These are phyloP conservation scores for Poecilia gillii DNA, from an alignment of 2,797 vertebrate species.

Conservation along the genomic window DNA sequence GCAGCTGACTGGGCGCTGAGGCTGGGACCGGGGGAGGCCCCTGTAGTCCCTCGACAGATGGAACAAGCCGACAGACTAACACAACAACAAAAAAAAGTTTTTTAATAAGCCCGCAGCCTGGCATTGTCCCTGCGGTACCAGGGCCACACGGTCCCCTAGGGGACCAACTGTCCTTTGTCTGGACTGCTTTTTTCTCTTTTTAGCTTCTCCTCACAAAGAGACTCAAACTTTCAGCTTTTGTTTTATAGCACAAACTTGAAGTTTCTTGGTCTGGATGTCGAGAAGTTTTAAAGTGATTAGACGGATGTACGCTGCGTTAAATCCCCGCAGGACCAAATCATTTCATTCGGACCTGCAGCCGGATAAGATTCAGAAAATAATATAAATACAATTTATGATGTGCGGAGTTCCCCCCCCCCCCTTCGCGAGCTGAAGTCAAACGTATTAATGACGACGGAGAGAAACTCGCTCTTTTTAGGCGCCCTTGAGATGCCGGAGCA, in stretches of 20 bases:
- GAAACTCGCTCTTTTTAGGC: background rate
- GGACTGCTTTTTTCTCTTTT: conserved; percentile 19
- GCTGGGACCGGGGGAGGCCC: conserved; percentile 76
- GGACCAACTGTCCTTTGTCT: conserved; percentile 86
- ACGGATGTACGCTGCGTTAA: conserved; percentile 24
- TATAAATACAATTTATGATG: background rate
- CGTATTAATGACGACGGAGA: background rate
- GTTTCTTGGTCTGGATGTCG: background rate
- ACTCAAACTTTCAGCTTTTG: conserved; percentile 5
- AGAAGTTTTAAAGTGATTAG: conserved; percentile 30
- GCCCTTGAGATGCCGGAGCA: conserved; percentile 14
- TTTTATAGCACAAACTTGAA: background rate
- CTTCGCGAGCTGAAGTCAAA: background rate
- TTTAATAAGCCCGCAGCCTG: conserved; percentile 86
- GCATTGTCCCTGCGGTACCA: conserved; percentile 82
- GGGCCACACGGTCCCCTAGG: conserved; percentile 74
- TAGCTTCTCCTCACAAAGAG: background rate
- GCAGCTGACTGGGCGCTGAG: conserved; percentile 90
- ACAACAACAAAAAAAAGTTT: conserved; percentile 75
- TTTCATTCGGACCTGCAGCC: background rate
- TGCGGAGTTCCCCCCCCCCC: background rate
- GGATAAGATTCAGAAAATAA: background rate
- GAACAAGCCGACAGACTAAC: conserved; percentile 87
- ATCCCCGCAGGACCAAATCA: conserved; percentile 6
- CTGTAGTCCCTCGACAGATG: conserved; percentile 92